These are phyloP conservation scores for Dascyllus trimaculatus DNA, from an alignment of 2,113 vertebrate genomes.

Conservation along the genomic window DNA sequence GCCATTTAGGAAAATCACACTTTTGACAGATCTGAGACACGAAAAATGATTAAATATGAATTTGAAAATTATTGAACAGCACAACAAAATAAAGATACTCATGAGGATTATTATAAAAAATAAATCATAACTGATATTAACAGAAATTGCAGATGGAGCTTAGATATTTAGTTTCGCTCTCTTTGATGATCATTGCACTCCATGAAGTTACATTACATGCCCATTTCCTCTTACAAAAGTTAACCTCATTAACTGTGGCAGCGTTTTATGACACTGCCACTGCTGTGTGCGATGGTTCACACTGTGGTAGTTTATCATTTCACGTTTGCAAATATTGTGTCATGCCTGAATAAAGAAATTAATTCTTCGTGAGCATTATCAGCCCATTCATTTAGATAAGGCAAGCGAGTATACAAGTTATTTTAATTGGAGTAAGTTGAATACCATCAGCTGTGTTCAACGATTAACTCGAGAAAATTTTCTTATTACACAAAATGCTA, in stretches of 20 bases:
- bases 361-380: constrained; percentile 54
- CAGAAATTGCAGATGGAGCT: constrained; percentile 36
- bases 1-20: no score
- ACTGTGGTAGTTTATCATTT: constrained; percentile 47
- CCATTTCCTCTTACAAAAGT: constrained; percentile 57
- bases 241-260: constrained; percentile 66
- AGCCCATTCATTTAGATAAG: constrained; percentile 58
- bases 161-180: constrained; percentile 25
- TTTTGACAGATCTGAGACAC: no score
- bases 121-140: constrained; percentile 45
- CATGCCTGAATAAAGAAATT: constrained; percentile 61
- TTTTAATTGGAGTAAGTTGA: constrained; percentile 19
- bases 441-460: constrained; percentile 3
- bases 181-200: constrained; percentile 52
- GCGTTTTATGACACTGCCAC: constrained; percentile 54
- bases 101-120: constrained; percentile 20
- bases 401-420: constrained; percentile 35
- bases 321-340: constrained; percentile 60
- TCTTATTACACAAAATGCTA: constrained; percentile 20
- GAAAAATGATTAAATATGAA: no score
- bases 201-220: constrained; percentile 37
- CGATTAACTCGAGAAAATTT: constrained; percentile 1
- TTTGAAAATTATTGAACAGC: no score
- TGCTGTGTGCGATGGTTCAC: constrained; percentile 37
- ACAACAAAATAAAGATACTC: background rate